These are phyloP conservation scores for Arnoldichthys spilopterus DNA, from an alignment of 2,797 vertebrate genomes.

Conservation along the genomic window DNA sequence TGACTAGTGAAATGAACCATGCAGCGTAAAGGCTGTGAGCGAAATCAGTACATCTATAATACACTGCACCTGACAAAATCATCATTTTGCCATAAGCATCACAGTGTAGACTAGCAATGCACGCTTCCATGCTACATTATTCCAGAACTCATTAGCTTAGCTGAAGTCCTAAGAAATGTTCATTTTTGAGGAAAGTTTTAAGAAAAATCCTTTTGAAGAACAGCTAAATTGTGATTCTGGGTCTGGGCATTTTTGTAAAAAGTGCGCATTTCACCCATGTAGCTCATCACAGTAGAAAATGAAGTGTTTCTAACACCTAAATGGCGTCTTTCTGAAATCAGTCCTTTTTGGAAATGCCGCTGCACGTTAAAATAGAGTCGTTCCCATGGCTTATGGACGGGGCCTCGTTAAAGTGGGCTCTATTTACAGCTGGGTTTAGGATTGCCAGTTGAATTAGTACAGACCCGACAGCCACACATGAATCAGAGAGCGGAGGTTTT, in stretches of 20 bases:
- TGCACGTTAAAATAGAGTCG: slow-evolving; percentile 58
- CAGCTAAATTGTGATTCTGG: background rate
- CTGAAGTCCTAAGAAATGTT: background rate
- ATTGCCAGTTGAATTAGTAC: slow-evolving; percentile 72
- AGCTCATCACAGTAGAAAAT: background rate
- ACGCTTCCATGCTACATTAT: background rate
- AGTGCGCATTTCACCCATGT: background rate
- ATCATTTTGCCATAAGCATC: background rate
- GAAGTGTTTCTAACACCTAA: slow-evolving; percentile 11
- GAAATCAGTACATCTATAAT: slow-evolving; percentile 4
- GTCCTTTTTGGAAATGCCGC: slow-evolving; percentile 31
- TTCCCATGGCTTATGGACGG: slow-evolving; percentile 53
- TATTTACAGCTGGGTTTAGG: slow-evolving; percentile 74
- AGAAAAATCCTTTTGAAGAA: no score
- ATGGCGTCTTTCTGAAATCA: slow-evolving; percentile 20
- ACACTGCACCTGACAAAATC: background rate
- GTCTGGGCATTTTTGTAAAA: background rate
- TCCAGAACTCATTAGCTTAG: background rate
- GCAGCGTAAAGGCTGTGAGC: slow-evolving; percentile 10
- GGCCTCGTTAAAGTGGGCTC: slow-evolving; percentile 61
- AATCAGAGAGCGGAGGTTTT: slow-evolving; percentile 68
- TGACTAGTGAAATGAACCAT: slow-evolving; percentile 22
- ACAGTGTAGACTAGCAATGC: background rate
- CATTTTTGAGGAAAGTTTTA: background rate
- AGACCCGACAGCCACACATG: slow-evolving; percentile 64